Conservation (phyloP, 2,888 invertebrate genomes). For the Thymelicus sylvestris region DNA sequence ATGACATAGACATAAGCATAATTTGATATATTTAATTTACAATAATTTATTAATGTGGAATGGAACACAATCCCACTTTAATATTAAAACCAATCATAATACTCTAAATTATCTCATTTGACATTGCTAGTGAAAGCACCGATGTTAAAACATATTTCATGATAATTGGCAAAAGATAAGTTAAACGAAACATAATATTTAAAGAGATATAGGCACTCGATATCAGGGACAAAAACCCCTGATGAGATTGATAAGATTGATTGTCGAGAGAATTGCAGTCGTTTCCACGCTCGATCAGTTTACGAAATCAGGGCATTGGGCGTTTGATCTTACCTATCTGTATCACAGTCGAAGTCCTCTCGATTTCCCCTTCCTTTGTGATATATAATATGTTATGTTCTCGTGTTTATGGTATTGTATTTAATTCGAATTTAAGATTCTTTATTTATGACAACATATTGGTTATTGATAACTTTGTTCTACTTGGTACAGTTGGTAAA, state of each 20-base stretch:
- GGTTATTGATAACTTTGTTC: neutral
- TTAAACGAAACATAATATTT: too few species aligned
- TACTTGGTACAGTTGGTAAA: neutral
- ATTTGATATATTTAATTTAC: too few species aligned
- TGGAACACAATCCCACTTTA: too few species aligned
- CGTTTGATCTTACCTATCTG: slow-evolving; percentile 9
- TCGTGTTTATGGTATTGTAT: neutral
- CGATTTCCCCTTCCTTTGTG: neutral
- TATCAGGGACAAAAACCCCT: neutral
- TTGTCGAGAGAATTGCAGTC: slow-evolving; percentile 10
- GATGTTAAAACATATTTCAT: too few species aligned
- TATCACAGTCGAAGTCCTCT: slow-evolving; percentile 4
- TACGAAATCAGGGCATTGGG: slow-evolving; percentile 12
- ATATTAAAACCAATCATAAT: too few species aligned
- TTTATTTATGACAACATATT: neutral
- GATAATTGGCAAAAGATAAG: too few species aligned
- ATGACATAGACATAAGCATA: too few species aligned
- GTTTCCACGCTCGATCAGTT: slow-evolving; percentile 10
- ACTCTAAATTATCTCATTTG: too few species aligned
- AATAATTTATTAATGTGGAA: too few species aligned
- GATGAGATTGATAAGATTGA: slow-evolving; percentile 11
- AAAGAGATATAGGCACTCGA: neutral
- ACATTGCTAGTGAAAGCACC: too few species aligned
- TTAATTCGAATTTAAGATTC: neutral
- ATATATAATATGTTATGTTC: neutral